Evolutionary conservation across 2,113 vertebrate species (phyloP), one percentile per base, ranked within the genome.

Genomic region (Muntiacus muntjak): DNA sequence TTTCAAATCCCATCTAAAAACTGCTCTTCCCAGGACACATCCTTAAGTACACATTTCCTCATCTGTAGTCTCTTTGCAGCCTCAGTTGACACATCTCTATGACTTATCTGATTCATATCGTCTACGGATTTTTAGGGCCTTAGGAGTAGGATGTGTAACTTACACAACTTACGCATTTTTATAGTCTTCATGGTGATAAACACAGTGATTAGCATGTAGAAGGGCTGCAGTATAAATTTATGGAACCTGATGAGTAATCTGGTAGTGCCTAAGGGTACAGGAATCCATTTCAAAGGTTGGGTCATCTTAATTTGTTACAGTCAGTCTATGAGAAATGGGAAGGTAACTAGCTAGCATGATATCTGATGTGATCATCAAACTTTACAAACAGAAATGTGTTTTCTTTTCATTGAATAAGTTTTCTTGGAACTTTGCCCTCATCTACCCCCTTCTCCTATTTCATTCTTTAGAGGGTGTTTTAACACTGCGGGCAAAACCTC

Each of bases 381-480:
- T 84, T 91, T 55, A 36, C 21, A 79, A 28, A 60, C 15, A 28
- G 52, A n/a, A 89, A 60, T 95, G 23, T 92, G 2, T 2, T 36
- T 81, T 91, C 64, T 36, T 60, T 62, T 36, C 10, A 71, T 30
- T 96, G 82, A 79, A 36, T 81, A 17, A 23, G 40, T 64, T 90
- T 95, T 86, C 43, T 96, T 74, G 7, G 9, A 64, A 15, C 6
- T 97, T 2, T 9, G 60, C 30, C 82, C 55, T 97, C 19, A 94
- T 67, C n/a, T 74, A 3, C 7, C 45, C 60, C 54, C 28, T 67
- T 81, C 30, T 93, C 17, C 36, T 47, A 0, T 81, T 95, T 95
- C 58, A 86, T 98, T 99, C 98, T 82, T 96, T 97, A 99, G 99
- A 99, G 99, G 99, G 99, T 58, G 99, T 99, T 95, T 99, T 99